phyloP scores from a whole-genome alignment of 2,888 invertebrate species.

The Tillus elongatus region DNA sequence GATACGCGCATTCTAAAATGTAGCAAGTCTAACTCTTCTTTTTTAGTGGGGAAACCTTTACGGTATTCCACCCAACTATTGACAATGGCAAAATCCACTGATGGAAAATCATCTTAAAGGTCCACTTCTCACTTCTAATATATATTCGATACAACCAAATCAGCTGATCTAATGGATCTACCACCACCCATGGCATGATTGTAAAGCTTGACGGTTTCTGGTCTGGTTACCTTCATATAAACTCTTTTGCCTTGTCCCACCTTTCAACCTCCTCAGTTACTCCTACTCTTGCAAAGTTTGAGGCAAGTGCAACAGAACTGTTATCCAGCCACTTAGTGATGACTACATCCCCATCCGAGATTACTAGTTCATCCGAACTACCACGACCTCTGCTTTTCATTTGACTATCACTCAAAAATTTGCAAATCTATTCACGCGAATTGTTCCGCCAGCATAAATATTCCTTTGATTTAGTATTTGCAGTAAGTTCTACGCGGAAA shows the following conservation, averaged over 20 bases:
- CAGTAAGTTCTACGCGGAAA: neutral
- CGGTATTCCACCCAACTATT: no score
- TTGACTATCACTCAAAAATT: neutral
- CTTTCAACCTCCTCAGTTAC: neutral
- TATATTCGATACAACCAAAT: constrained; percentile 20
- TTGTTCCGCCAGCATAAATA: constrained; percentile 4
- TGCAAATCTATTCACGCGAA: constrained; percentile 1
- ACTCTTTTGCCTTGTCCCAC: constrained; percentile 7
- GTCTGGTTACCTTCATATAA: constrained; percentile 5
- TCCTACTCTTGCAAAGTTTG: constrained; percentile 4
- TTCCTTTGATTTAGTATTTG: neutral
- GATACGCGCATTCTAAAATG: constrained; percentile 7
- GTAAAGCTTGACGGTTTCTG: constrained; percentile 10
- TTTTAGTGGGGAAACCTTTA: no score
- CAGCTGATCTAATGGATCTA: constrained; percentile 17
- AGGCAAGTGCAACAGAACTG: neutral
- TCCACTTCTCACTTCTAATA: constrained; percentile 21
- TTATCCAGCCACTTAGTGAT: neutral
- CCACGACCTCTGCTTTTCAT: neutral
- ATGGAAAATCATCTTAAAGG: constrained; percentile 17
- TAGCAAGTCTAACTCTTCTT: constrained; percentile 15
- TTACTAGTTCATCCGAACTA: neutral
- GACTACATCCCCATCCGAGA: neutral
- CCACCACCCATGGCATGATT: constrained; percentile 20
- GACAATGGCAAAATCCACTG: constrained; percentile 18